These are phyloP conservation scores for Rhinichthys osculus DNA, from an alignment of 2,797 vertebrate species.

Conservation along the genomic window DNA sequence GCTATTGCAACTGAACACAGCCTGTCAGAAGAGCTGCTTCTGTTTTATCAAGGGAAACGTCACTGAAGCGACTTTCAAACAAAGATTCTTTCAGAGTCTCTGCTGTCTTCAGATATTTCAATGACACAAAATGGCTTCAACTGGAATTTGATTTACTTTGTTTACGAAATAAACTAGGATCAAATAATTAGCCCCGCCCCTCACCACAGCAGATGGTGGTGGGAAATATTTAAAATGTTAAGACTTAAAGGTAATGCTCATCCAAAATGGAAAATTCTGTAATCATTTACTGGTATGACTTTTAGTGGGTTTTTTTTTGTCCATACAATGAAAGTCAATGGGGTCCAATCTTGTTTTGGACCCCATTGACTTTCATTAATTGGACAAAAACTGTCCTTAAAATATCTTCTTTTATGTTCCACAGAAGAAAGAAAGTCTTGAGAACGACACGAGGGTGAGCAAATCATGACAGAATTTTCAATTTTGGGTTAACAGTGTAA, in stretches of 20 bases:
- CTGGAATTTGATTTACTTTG: background rate
- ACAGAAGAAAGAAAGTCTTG: background rate
- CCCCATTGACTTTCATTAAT: background rate
- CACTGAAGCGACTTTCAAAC: background rate
- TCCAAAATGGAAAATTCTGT: background rate
- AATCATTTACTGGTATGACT: background rate
- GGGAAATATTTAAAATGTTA: background rate
- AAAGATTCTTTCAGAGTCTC: background rate
- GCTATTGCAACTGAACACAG: conserved; percentile 46
- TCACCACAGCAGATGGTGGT: background rate
- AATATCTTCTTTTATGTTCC: background rate
- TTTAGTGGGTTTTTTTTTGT: too few relatives aligned
- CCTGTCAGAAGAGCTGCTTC: conserved; percentile 39
- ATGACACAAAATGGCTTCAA: background rate
- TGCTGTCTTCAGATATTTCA: background rate
- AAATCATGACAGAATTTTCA: background rate
- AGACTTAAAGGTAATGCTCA: background rate
- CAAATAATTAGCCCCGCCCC: background rate
- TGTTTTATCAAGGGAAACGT: conserved; percentile 10
- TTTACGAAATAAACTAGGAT: background rate
- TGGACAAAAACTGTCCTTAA: background rate
- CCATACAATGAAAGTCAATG: background rate
- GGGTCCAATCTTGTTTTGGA: background rate
- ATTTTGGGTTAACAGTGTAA: background rate
- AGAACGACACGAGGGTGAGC: background rate